phyloP scores from a whole-genome alignment of 2,113 vertebrate genomes.

The Marmota monax region DNA sequence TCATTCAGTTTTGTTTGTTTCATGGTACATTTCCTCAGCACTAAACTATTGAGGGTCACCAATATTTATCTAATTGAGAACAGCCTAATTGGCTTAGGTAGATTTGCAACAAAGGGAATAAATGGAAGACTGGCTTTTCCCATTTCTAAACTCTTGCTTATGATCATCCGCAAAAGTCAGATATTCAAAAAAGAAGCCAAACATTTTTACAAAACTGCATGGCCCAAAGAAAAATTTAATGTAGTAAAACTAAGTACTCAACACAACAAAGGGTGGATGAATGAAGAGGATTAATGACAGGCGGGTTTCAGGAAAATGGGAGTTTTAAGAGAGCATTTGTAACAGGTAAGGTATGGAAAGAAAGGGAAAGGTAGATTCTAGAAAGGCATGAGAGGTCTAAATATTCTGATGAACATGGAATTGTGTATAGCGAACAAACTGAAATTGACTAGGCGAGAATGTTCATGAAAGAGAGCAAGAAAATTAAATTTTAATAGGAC shows the following conservation, averaged over 20 bases:
- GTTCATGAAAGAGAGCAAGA: neutral
- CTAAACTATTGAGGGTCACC: neutral
- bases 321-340: neutral
- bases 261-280: neutral
- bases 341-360: neutral
- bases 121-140: neutral
- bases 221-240: neutral
- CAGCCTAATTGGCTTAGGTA: neutral
- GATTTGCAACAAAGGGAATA: neutral
- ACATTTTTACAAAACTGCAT: neutral
- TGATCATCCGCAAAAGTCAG: constrained; percentile 5
- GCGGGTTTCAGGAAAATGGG: neutral
- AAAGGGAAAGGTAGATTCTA: neutral
- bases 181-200: neutral
- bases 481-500: neutral
- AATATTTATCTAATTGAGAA: neutral
- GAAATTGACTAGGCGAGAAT: neutral
- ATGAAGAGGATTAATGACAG: neutral
- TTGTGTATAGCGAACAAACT: neutral
- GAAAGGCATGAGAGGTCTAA: neutral
- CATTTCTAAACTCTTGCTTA: constrained; percentile 36
- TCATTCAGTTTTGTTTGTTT: neutral
- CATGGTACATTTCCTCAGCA: neutral
- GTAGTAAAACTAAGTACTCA: neutral
- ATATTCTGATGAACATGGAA: neutral